A percentile compares a stretch with the other conserved stretches of the same genome.
Conservation (phyloP, 2,888 invertebrate species). For the Cantharis nigra region DNA sequence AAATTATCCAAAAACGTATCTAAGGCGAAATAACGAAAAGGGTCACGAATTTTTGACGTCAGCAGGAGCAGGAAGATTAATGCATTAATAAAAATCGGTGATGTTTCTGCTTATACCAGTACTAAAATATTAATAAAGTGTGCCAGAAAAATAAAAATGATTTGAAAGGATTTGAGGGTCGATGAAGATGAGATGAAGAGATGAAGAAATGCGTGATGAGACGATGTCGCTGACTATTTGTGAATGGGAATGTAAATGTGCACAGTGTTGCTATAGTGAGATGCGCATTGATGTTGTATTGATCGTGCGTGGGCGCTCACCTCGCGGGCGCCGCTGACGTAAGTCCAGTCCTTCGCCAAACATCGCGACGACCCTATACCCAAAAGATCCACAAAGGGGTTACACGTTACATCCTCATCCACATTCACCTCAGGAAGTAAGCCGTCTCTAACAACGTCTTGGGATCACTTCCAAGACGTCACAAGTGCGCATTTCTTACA, state of each 20-base stretch:
- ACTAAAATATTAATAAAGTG: neutral
- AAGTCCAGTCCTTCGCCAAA: constrained; percentile 47
- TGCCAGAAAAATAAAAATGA: neutral
- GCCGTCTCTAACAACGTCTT: constrained; percentile 5
- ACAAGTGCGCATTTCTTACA: constrained; percentile 1
- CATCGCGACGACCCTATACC: constrained; percentile 30
- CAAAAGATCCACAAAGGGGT: constrained; percentile 13
- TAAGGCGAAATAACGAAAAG: constrained; percentile 2
- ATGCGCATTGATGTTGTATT: constrained; percentile 44
- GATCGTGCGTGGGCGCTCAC: constrained; percentile 45
- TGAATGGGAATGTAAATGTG: constrained; percentile 46
- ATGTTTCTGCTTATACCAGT: constrained; percentile 1
- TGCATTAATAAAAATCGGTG: neutral
- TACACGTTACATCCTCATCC: constrained; percentile 18
- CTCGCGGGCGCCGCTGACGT: constrained; percentile 51
- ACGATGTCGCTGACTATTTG: constrained; percentile 30
- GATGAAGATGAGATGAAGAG: neutral
- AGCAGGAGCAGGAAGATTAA: neutral
- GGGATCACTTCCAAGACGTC: neutral
- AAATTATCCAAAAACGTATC: constrained; percentile 5
- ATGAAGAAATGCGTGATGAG: constrained; percentile 1
- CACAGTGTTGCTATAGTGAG: constrained; percentile 41
- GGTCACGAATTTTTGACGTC: constrained; percentile 26
- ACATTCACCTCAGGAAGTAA: constrained; percentile 20
- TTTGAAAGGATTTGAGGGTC: neutral